Base-by-base conservation (phyloP, 2,797 vertebrate genomes). In the Microchirus variegatus region DNA sequence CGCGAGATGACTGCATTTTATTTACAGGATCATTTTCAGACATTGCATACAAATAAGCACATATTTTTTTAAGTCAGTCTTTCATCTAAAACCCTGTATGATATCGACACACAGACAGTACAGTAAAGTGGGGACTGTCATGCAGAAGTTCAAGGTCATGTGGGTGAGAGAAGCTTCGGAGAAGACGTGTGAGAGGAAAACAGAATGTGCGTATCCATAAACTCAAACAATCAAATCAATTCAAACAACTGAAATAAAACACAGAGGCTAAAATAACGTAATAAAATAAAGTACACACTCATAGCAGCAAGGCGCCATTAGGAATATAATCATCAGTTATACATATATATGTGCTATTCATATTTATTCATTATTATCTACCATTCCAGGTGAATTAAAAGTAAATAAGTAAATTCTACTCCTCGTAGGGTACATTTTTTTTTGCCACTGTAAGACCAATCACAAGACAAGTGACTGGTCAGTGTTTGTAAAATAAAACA, bases 191-290 rank as follows among this genome's bases (percentile, higher is more conserved):
- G 22, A 31, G 1, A 31, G 31, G 31, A 31, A 31, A 31, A 31
- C 5, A 6, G 7, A 31, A 68, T 58, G 68, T 67, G 60, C 10
- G 26, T 57, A 40, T 62, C 64, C 43, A 66, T 70, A 61, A 82
- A 81, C 73, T 45, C 45, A 80, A 81, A 83, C 67, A 81, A 78
- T 58, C 63, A 70, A 81, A 75, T 48, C 10, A 10, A 36, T 62
- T 68, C 42, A 71, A 85, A 72, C 53, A 66, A 57, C 26, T 64
- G 36, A 63, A 76, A 31, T 73, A 63, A 82, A 80, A 76, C 68
- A 71, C 56, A 1, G 19, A 19, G 26, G 52, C 44, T 67, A 77
- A 82, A 80, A 74, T 62, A 69, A 80, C 1, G 69, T 50, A 49
- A n/a, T n/a, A n/a, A n/a, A n/a, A n/a, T n/a, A 56, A 56, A 60